A percentile compares a stretch with the other conserved stretches of the same genome.
These are phyloP conservation scores for Drosophila nr. perissopoda DNA, from an alignment of 2,888 invertebrate species.

Conservation along the genomic window DNA sequence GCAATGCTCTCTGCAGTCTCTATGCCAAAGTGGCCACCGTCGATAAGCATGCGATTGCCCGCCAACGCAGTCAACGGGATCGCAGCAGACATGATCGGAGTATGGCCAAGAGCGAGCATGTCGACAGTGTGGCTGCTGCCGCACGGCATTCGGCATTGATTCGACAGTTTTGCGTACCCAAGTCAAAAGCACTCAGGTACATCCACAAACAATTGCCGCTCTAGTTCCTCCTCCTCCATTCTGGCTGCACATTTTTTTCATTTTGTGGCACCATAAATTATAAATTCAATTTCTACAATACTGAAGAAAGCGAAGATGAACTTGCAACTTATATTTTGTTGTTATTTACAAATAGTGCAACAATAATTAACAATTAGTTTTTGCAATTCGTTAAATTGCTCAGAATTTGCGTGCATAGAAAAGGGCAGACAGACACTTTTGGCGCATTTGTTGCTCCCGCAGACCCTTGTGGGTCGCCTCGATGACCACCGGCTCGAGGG, in stretches of 20 bases:
- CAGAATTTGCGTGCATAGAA: slow-evolving; percentile 35
- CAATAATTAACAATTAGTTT: not conserved
- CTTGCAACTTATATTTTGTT: not conserved
- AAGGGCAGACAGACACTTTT: slow-evolving; percentile 26
- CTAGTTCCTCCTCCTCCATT: not conserved
- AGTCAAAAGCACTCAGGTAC: not conserved
- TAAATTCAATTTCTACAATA: not conserved
- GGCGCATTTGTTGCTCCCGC: slow-evolving; percentile 28
- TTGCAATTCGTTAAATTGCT: not conserved
- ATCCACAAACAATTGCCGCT: not conserved
- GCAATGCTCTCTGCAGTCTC: slow-evolving; percentile 39
- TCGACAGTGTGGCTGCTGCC: not conserved
- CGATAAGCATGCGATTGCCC: slow-evolving; percentile 34
- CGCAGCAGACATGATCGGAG: not conserved
- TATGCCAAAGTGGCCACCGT: slow-evolving; percentile 38
- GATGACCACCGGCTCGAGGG: slow-evolving; percentile 40
- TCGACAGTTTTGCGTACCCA: slow-evolving; percentile 34
- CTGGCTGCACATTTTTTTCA: not conserved
- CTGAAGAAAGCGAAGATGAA: not conserved
- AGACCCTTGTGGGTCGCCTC: slow-evolving; percentile 37
- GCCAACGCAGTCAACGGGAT: not conserved
- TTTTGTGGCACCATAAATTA: slow-evolving; percentile 19
- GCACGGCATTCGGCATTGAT: slow-evolving; percentile 20
- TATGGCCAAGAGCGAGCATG: not conserved
- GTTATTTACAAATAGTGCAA: not conserved